phyloP scores from a whole-genome alignment of 2,888 invertebrate species.

The Lithophane socia region DNA sequence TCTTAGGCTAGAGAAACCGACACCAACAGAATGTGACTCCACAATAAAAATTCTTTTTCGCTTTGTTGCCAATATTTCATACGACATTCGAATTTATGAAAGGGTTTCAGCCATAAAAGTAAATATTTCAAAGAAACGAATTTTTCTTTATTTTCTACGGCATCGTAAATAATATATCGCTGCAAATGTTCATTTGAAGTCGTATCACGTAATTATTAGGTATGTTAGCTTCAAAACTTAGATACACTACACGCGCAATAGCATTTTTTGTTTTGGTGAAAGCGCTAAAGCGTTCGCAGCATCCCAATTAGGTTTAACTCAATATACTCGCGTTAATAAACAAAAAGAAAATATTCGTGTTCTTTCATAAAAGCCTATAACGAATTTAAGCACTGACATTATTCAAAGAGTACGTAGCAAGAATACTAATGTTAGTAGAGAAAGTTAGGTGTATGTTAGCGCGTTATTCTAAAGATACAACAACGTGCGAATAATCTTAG shows the following conservation, averaged over 20 bases:
- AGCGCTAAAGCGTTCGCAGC: slow-evolving; percentile 46
- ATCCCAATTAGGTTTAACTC: slow-evolving; percentile 62
- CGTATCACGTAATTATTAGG: slow-evolving; percentile 62
- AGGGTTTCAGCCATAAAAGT: slow-evolving; percentile 49
- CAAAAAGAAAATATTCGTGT: slow-evolving; percentile 48
- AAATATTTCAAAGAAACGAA: slow-evolving; percentile 58
- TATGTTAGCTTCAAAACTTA: slow-evolving; percentile 62
- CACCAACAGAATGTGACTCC: slow-evolving; percentile 58
- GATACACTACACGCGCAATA: slow-evolving; percentile 54
- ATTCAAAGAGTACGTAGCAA: slow-evolving; percentile 42
- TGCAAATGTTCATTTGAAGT: slow-evolving; percentile 41
- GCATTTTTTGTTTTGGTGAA: slow-evolving; percentile 52
- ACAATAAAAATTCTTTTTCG: slow-evolving; percentile 63
- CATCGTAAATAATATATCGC: slow-evolving; percentile 53
- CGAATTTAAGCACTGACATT: slow-evolving; percentile 57
- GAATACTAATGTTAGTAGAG: slow-evolving; percentile 57
- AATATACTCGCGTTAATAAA: slow-evolving; percentile 58
- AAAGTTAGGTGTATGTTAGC: slow-evolving; percentile 44
- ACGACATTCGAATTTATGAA: slow-evolving; percentile 59
- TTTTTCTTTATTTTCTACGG: slow-evolving; percentile 58
- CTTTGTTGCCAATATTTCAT: slow-evolving; percentile 62
- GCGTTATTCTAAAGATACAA: slow-evolving; percentile 27
- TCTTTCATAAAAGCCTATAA: slow-evolving; percentile 52
- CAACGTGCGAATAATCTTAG: slow-evolving; percentile 28
- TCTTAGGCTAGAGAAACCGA: slow-evolving; percentile 62